Percentiles rank a stretch among this genome's conserved stretches.
Evolutionary conservation across 1,140 invertebrate species (phyloP).

Genomic region (Asobara japonica): DNA sequence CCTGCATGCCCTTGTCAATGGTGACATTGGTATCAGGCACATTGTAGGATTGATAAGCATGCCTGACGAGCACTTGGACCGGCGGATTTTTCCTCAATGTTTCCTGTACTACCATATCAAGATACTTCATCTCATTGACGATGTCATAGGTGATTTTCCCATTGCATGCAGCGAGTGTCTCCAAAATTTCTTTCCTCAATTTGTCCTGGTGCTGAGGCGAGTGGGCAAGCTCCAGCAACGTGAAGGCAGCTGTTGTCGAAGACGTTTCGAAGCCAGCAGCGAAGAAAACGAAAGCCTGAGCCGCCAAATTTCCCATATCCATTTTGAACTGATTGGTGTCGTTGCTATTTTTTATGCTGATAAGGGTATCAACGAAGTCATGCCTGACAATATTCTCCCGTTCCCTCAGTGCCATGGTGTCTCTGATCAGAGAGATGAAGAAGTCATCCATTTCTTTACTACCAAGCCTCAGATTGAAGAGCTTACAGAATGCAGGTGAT

Average conservation of each 20-base stretch:
- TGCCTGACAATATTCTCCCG: constrained; percentile 55
- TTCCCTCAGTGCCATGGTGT: constrained; percentile 61
- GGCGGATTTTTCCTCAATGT: constrained; percentile 68
- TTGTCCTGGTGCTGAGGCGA: constrained; percentile 40
- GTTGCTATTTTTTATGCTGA: constrained; percentile 45
- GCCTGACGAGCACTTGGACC: constrained; percentile 61
- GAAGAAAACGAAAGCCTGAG: constrained; percentile 47
- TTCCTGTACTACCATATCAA: constrained; percentile 59
- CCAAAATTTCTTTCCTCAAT: constrained; percentile 62
- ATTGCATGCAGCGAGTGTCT: constrained; percentile 40
- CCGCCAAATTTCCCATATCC: constrained; percentile 28
- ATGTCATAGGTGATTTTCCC: constrained; percentile 47
- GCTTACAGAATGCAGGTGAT: background rate
- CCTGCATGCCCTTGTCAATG: constrained; percentile 58
- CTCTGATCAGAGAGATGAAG: constrained; percentile 11
- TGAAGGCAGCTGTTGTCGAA: constrained; percentile 39
- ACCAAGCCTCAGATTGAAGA: background rate
- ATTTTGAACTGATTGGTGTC: constrained; percentile 18
- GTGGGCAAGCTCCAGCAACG: constrained; percentile 44
- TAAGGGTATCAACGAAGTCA: constrained; percentile 68
- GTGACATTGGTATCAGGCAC: constrained; percentile 59
- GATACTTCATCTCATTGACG: constrained; percentile 51
- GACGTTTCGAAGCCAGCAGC: constrained; percentile 48
- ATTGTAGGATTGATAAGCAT: constrained; percentile 56
- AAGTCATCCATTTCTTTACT: background rate